These are phyloP conservation scores for Drosophila barbarae DNA, from an alignment of 2,888 invertebrate species.

Conservation along the genomic window DNA sequence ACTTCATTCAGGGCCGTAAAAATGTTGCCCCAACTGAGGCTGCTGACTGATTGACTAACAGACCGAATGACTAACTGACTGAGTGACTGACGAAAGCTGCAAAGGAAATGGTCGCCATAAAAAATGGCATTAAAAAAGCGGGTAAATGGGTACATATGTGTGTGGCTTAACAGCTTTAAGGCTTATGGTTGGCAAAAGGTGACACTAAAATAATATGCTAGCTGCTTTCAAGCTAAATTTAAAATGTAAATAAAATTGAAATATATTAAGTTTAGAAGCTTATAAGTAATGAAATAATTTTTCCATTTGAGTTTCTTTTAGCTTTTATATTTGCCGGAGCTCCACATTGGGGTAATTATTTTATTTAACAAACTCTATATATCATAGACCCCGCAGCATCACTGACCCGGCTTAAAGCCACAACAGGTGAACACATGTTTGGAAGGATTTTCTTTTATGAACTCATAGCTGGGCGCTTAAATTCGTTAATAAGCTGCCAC, in stretches of 20 bases:
- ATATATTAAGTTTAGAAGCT: no score
- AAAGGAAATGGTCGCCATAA: constrained; percentile 67
- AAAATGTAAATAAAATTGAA: not conserved
- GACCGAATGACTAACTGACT: constrained; percentile 28
- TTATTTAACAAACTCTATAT: not conserved
- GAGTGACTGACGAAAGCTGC: constrained; percentile 21
- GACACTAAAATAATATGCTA: not conserved
- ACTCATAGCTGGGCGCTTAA: constrained; percentile 29
- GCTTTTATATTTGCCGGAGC: not conserved
- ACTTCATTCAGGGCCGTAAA: constrained; percentile 38
- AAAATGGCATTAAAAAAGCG: constrained; percentile 58
- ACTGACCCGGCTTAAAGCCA: not conserved
- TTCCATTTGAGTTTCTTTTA: not conserved
- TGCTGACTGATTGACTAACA: constrained; percentile 38
- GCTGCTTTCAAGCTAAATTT: constrained; percentile 7
- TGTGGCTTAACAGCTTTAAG: constrained; percentile 29
- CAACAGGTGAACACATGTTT: constrained; percentile 26
- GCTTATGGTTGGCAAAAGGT: constrained; percentile 13
- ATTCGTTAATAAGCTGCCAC: constrained; percentile 35
- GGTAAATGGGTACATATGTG: constrained; percentile 19
- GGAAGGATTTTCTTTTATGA: constrained; percentile 29
- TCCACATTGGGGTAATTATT: not conserved
- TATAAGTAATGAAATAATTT: not conserved
- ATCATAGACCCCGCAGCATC: not conserved
- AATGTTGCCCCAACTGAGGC: constrained; percentile 32